These are phyloP conservation scores for Augochlorella aurata DNA, from an alignment of 2,888 invertebrate species.

Conservation along the genomic window DNA sequence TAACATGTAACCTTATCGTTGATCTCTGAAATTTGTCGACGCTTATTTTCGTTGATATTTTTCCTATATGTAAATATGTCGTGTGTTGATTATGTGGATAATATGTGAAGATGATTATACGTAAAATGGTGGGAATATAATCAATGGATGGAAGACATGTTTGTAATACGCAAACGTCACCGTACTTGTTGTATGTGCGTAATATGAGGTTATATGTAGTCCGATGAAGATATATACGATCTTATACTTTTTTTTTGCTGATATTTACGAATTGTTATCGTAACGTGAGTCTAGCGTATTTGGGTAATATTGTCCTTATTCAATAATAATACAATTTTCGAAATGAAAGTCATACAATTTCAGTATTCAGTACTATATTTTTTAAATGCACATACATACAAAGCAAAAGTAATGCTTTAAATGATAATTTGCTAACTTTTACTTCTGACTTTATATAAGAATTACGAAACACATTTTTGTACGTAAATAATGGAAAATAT, in stretches of 20 bases:
- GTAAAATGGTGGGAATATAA: conserved; percentile 71
- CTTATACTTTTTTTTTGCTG: conserved; percentile 45
- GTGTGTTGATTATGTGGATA: conserved; percentile 17
- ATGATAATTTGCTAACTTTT: neutral
- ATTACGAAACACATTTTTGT: conserved; percentile 1
- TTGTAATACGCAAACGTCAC: conserved; percentile 61
- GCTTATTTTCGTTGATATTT: conserved; percentile 15
- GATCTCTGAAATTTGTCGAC: conserved; percentile 46
- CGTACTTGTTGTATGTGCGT: conserved; percentile 57
- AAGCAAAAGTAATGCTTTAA: conserved; percentile 5
- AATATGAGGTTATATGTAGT: conserved; percentile 56
- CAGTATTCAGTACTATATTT: neutral
- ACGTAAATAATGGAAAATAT: neutral
- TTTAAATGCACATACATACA: neutral
- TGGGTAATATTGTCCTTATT: conserved; percentile 28
- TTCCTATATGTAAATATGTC: conserved; percentile 31
- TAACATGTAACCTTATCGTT: conserved; percentile 13
- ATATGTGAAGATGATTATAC: conserved; percentile 50
- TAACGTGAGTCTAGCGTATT: conserved; percentile 2
- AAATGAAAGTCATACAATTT: neutral
- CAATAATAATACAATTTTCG: neutral
- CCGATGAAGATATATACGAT: conserved; percentile 38
- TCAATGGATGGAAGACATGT: conserved; percentile 68
- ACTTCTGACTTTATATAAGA: neutral
- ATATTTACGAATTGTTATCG: conserved; percentile 45